phyloP scores from a whole-genome alignment of 1,140 invertebrate genomes.

The Drosophila sucinea region DNA sequence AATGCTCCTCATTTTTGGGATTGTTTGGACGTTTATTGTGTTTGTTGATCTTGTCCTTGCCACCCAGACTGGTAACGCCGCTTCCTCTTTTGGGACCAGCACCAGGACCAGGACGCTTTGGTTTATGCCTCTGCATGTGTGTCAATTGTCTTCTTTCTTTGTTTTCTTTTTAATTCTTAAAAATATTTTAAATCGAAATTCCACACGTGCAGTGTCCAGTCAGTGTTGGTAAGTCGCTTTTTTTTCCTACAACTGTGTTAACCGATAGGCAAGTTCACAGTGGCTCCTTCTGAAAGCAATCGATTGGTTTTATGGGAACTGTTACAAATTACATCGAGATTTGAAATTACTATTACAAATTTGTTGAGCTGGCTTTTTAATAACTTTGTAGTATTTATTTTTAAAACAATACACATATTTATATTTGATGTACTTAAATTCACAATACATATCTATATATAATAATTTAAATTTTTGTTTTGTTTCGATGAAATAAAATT shows the following conservation, averaged over 20 bases:
- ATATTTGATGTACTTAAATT: slow-evolving; percentile 57
- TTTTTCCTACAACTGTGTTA: not conserved
- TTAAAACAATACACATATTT: slow-evolving; percentile 61
- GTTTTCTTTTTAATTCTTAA: not conserved
- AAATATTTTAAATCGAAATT: not conserved
- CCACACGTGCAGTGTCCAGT: not conserved
- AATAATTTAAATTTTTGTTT: slow-evolving; percentile 7
- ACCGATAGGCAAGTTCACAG: not conserved
- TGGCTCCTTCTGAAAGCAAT: not conserved
- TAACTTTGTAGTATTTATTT: slow-evolving; percentile 61
- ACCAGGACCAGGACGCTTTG: slow-evolving; percentile 4
- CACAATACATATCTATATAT: slow-evolving; percentile 57
- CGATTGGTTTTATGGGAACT: not conserved
- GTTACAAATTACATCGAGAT: not conserved
- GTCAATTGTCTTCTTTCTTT: not conserved
- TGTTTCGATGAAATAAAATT: slow-evolving; percentile 19
- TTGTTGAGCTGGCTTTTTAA: slow-evolving; percentile 24
- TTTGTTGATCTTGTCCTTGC: slow-evolving; percentile 1
- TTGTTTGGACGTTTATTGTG: slow-evolving; percentile 22
- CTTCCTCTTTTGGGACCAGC: not conserved
- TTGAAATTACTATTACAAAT: not conserved
- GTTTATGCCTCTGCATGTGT: slow-evolving; percentile 7
- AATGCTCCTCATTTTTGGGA: slow-evolving; percentile 14
- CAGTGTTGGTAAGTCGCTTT: not conserved
- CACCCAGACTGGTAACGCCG: not conserved